Percentiles rank a stretch among this genome's conserved stretches.
Evolutionary conservation across 2,797 vertebrate genomes (phyloP).

Genomic region (Hoplostethus atlanticus): DNA sequence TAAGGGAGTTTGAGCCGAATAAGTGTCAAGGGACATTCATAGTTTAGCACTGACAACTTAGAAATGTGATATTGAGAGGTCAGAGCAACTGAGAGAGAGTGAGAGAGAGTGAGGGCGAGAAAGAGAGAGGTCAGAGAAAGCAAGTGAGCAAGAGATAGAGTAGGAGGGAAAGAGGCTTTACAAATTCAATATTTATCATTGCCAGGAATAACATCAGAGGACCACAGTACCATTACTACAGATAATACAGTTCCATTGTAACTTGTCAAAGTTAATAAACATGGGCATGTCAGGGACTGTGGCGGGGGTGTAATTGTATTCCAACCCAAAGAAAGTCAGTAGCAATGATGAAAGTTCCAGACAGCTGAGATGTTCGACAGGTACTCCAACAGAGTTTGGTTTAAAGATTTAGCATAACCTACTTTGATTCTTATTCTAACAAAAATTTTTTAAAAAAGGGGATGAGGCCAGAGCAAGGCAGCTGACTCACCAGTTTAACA

Average conservation of each 20-base stretch:
- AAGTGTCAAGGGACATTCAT: constrained; percentile 71
- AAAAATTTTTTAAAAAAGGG: constrained; percentile 24
- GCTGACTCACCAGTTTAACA: constrained; percentile 57
- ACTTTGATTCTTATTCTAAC: constrained; percentile 16
- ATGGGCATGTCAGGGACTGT: not conserved
- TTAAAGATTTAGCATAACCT: not conserved
- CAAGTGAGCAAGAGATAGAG: not conserved
- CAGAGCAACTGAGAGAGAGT: constrained; percentile 52
- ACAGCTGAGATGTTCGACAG: not conserved
- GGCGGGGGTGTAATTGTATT: no score
- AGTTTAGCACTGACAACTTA: constrained; percentile 71
- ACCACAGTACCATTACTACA: constrained; percentile 7
- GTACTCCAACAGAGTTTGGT: not conserved
- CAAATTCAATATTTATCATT: not conserved
- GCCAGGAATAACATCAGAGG: not conserved
- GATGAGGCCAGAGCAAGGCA: constrained; percentile 23
- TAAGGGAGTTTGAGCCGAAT: constrained; percentile 65
- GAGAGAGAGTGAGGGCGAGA: constrained; percentile 17
- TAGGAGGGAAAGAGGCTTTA: not conserved
- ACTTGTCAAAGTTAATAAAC: not conserved
- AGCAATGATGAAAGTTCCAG: not conserved
- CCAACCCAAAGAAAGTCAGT: not conserved
- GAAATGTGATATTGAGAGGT: constrained; percentile 71
- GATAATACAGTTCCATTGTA: constrained; percentile 8
- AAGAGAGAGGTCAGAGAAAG: constrained; percentile 12